Percentiles rank a stretch among this genome's conserved stretches.
These are phyloP conservation scores for Ictidomys tridecemlineatus DNA, from an alignment of 2,113 vertebrate genomes.

Conservation along the genomic window DNA sequence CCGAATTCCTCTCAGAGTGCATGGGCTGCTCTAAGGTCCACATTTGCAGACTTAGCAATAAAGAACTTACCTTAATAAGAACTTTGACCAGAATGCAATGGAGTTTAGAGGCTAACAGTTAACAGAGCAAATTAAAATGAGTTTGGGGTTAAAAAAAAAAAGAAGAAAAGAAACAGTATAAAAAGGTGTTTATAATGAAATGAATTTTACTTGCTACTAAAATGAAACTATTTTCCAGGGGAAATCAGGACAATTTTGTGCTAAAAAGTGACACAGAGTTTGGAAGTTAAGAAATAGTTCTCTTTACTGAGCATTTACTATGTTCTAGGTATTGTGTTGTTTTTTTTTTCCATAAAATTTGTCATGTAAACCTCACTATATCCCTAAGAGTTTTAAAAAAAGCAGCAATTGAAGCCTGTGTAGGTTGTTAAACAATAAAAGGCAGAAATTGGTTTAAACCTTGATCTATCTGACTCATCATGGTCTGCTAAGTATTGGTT, in stretches of 20 bases:
- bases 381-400: neutral
- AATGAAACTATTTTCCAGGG: neutral
- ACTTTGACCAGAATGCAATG: neutral
- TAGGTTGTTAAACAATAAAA: neutral
- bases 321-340: neutral
- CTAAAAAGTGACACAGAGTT: neutral
- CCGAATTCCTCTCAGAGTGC: neutral
- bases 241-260: neutral
- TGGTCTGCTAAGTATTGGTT: neutral
- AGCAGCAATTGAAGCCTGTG: neutral
- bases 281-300: neutral
- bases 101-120: neutral
- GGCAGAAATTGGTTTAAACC: neutral
- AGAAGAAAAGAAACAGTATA: neutral
- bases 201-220: neutral
- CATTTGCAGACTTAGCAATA: slow-evolving; percentile 43
- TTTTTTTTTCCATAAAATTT: neutral
- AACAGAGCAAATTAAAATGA: neutral
- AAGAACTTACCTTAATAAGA: slow-evolving; percentile 32
- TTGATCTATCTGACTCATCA: neutral
- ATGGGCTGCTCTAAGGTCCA: neutral
- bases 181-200: slow-evolving; percentile 28
- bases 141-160: neutral
- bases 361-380: neutral
- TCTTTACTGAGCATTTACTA: neutral